Evolutionary conservation across 2,888 invertebrate genomes (phyloP), one percentile per base, ranked within the genome.

Genomic region (Electrophaes corylata): DNA sequence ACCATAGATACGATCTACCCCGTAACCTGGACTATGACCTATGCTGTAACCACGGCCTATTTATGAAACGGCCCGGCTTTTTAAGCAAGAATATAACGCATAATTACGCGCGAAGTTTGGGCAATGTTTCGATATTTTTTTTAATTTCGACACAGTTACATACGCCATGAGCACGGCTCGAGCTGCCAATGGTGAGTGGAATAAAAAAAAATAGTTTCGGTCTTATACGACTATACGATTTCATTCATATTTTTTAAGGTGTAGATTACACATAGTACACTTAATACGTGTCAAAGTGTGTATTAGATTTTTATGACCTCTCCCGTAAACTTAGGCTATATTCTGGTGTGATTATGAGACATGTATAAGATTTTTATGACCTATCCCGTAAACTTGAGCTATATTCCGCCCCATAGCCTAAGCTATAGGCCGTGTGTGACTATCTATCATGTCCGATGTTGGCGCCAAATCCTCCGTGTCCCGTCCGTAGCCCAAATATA

Each of bases 401-500:
- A 19, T 3, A 12, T 1, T 23, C 44, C 29, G 14, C 18, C 44
- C 44, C 23, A 18, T 29, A 39, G 29, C 18, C 51, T 23, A 52
- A 20, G 31, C 53, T 11, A n/a, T 19, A 40, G 40, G 29, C 18
- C 23, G 16, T 35, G 16, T 35, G 0, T 10, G 47, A 43, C 47
- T 47, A 47, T 59, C 58, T 59, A 58, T 33, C 55, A 48, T 52
- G 60, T 60, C 60, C 60, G 60, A 56, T 60, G 60, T 35, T 19
- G 56, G 48, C 51, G 39, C 44, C 46, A 45, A 12, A 45, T 52
- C 18, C 51, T 45, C 46, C 26, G 47, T 35, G 49, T 45, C 16
- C 57, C 45, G 54, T 52, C 19, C 48, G 46, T 43, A 45, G 50
- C 52, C 50, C 54, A 59, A 37, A 53, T 50, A 49, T 11, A 55